A percentile compares a stretch with the other conserved stretches of the same genome.
Evolutionary conservation across 2,888 invertebrate genomes (phyloP).

Genomic region (Linyphia triangularis): DNA sequence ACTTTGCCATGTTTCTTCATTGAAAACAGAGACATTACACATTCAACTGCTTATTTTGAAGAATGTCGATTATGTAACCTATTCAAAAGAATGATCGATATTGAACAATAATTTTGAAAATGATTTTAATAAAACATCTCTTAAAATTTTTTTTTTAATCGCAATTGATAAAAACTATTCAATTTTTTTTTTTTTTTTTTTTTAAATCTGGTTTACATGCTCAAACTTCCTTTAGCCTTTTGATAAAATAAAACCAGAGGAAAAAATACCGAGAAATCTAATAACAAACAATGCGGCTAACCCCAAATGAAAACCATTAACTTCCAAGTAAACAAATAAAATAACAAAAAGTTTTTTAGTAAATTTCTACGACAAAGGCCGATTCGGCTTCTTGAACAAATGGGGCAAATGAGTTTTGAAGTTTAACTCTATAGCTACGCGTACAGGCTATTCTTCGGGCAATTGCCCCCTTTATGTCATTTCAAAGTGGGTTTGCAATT

Average conservation of each 20-base stretch:
- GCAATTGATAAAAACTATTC: no score
- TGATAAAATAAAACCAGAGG: background rate
- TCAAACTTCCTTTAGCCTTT: background rate
- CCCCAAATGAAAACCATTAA: background rate
- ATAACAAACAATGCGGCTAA: background rate
- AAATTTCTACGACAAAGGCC: background rate
- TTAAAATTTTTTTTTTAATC: no score
- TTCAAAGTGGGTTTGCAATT: background rate
- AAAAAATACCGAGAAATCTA: background rate
- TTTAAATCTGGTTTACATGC: background rate
- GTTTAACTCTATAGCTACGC: background rate
- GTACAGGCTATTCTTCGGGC: background rate
- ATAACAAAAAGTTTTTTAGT: background rate
- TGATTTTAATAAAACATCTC: no score
- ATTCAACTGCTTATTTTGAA: no score
- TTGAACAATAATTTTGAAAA: no score
- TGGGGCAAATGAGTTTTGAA: slow-evolving; percentile 6
- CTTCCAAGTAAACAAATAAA: background rate
- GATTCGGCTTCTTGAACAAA: slow-evolving; percentile 9
- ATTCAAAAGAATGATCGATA: no score
- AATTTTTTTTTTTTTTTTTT: no score
- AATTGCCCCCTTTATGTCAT: background rate
- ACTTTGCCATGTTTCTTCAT: no score
- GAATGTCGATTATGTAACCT: no score
- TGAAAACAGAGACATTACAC: no score